Conservation (phyloP, 2,888 invertebrate genomes). For the Acanthosepion lycidas region DNA sequence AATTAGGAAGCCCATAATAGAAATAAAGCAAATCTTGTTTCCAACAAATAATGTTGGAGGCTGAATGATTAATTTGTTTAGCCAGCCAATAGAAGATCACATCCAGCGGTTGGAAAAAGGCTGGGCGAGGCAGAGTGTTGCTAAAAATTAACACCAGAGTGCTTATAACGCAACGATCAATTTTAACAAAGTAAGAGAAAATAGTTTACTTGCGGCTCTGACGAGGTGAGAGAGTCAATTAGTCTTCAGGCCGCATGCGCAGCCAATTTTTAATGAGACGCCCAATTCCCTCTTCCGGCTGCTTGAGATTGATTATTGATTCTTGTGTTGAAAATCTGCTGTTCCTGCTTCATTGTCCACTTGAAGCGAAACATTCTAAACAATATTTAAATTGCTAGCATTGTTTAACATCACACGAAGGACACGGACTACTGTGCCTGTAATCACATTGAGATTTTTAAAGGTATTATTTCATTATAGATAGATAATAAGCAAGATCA, state of each 20-base stretch:
- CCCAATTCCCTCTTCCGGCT: not conserved
- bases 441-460: not conserved
- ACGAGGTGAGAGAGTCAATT: constrained; percentile 2
- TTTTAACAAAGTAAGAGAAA: not conserved
- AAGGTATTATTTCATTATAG: not conserved
- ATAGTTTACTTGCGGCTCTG: not conserved
- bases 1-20: not conserved
- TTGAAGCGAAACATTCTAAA: not conserved
- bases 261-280: constrained; percentile 33
- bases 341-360: not conserved
- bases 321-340: not conserved
- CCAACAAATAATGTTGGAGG: not conserved
- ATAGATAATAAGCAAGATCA: not conserved
- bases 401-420: not conserved
- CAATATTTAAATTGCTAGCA: not conserved
- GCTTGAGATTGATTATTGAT: not conserved
- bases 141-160: not conserved
- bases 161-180: not conserved
- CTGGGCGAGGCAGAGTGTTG: not conserved
- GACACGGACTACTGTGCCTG: not conserved
- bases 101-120: not conserved
- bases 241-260: not conserved
- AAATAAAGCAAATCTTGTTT: constrained; percentile 15
- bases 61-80: not conserved
- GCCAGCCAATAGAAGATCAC: not conserved